Base-by-base conservation (phyloP, 2,113 vertebrate species). In the Jaculus jaculus region DNA sequence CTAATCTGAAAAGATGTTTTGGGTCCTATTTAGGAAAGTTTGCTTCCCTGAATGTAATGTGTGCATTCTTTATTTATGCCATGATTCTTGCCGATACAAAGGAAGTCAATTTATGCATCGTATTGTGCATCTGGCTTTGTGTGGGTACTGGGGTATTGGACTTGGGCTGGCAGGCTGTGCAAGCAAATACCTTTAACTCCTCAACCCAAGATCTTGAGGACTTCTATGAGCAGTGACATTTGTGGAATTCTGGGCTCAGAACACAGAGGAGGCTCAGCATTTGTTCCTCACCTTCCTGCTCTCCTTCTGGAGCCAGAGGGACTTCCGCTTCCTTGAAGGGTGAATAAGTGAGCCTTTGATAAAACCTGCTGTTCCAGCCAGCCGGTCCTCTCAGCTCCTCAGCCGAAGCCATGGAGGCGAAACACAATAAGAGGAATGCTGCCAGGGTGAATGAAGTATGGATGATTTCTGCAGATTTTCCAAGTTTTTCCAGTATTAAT, bases 321-420 rank as follows among this genome's bases (percentile, higher is more conserved):
- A 17, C 18, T 73, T 92, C 34, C 51, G 63, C 39, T 89, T 28
- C 28, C 32, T 74, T 92, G 74, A 13, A 68, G 68, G 66, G 42
- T 15, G 34, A 20, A 39, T 18, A 34, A 39, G 54, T 28, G 34
- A 1, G 11, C 37, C 66, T 65, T 75, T 73, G 77, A 24, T 23
- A 83, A 89, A 94, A 82, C 34, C 74, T 26, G 16, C 81, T 72
- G 37, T 65, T 83, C 34, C 5, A 21, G 82, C 88, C 54, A 92
- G 7, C 51, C 12, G 68, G 9, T 23, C 78, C 54, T 72, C 83
- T n/a, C 39, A 72, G 0, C 83, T 93, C 74, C 24, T 80, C 51
- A 72, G 20, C 51, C 84, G 24, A 66, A 89, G 66, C 30, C 61
- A 23, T 1, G 3, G 26, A 74, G 81, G 66, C 0, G 2, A 74